phyloP scores from a whole-genome alignment of 2,113 vertebrate species.

The Callospermophilus lateralis region DNA sequence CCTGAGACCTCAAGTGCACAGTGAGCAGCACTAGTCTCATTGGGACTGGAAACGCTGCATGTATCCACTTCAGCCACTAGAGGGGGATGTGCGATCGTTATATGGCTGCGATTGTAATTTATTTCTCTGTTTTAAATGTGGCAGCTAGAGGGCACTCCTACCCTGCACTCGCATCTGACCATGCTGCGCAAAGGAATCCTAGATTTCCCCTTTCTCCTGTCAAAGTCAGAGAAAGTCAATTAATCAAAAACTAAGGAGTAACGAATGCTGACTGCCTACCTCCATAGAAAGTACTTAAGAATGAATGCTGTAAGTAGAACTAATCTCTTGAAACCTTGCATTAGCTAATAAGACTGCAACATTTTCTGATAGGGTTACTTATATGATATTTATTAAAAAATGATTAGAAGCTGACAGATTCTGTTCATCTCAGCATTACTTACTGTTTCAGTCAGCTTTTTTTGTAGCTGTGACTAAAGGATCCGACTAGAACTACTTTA shows the following conservation, averaged over 20 bases:
- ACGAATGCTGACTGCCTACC: not conserved
- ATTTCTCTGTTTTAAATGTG: not conserved
- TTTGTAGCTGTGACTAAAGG: too few species aligned
- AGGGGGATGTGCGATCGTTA: not conserved
- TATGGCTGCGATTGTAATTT: not conserved
- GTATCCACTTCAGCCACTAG: not conserved
- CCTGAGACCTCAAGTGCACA: not conserved
- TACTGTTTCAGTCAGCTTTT: not conserved
- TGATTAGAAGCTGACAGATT: not conserved
- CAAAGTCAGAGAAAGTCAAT: not conserved
- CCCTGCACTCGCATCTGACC: too few species aligned
- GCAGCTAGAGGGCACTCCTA: not conserved
- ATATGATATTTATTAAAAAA: too few species aligned
- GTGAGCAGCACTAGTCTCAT: too few species aligned
- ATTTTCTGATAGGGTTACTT: not conserved
- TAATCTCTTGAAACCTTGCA: not conserved
- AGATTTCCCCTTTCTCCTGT: not conserved
- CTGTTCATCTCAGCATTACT: not conserved
- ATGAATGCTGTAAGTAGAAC: not conserved
- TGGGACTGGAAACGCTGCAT: not conserved
- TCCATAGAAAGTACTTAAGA: not conserved
- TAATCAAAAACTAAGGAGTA: constrained; percentile 1
- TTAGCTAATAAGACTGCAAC: not conserved
- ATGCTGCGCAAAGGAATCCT: not conserved
- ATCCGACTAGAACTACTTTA: too few species aligned